These are phyloP conservation scores for Lepisosteus osseus DNA, from an alignment of 2,113 vertebrate species.

Conservation along the genomic window DNA sequence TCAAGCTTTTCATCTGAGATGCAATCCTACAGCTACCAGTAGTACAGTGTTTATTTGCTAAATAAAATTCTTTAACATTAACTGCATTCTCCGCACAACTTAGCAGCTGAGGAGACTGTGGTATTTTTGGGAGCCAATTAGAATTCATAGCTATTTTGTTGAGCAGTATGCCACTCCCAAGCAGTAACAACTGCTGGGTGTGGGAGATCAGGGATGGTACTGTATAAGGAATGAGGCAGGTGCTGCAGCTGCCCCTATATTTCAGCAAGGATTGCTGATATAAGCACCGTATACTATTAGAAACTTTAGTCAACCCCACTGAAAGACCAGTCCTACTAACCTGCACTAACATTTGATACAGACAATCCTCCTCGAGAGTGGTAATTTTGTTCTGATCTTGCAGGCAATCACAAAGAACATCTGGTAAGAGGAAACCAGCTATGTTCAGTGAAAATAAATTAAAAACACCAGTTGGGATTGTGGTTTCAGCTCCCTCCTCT, in stretches of 20 bases:
- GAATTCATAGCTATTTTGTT: no score
- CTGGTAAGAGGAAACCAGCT: neutral
- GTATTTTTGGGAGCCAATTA: no score
- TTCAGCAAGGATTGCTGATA: neutral
- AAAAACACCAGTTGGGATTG: neutral
- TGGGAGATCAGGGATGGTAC: neutral
- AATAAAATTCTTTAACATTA: no score
- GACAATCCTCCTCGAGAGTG: no score
- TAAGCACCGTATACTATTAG: neutral
- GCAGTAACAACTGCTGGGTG: conserved; percentile 5
- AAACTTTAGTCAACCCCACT: neutral
- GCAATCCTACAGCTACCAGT: no score
- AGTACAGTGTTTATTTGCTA: no score
- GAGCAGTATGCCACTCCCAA: neutral
- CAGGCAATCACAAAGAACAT: neutral
- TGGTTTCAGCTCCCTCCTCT: neutral
- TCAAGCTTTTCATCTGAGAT: no score
- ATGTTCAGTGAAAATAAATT: neutral
- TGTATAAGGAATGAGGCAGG: conserved; percentile 5
- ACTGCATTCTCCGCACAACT: no score
- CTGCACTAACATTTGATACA: no score
- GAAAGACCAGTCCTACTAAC: no score
- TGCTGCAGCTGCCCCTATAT: neutral
- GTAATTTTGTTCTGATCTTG: neutral
- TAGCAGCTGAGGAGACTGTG: no score